Evolutionary conservation across 2,113 vertebrate species (phyloP).

Genomic region (Gadus chalcogrammus): DNA sequence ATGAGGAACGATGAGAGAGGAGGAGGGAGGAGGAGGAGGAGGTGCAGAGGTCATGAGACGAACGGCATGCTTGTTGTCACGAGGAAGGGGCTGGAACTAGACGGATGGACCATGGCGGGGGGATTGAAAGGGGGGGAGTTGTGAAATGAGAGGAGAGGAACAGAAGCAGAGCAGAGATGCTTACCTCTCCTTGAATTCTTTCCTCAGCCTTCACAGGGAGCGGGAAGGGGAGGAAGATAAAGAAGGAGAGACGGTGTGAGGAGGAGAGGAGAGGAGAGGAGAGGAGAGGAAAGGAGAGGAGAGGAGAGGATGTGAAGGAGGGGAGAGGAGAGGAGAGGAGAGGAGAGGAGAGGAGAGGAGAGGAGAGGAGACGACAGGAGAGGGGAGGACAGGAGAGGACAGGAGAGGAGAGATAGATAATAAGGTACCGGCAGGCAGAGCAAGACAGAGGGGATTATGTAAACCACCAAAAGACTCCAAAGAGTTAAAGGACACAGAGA

Average conservation of each 20-base stretch:
- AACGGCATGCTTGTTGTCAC: too few species aligned
- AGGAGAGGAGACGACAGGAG: constrained; percentile 7
- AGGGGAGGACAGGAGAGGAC: constrained; percentile 1
- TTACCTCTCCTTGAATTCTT: constrained; percentile 96
- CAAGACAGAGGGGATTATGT: constrained; percentile 4
- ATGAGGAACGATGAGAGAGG: constrained; percentile 39
- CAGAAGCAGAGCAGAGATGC: constrained; percentile 16
- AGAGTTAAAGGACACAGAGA: constrained; percentile 6
- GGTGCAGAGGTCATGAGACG: too few species aligned
- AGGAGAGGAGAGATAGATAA: constrained; percentile 4
- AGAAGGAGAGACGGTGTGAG: constrained; percentile 26
- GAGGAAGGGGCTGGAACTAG: too few species aligned
- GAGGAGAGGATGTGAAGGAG: constrained; percentile 4
- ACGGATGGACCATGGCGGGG: too few species aligned
- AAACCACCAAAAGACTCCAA: not conserved
- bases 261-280: not conserved
- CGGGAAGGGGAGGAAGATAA: constrained; percentile 61
- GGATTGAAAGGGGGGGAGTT: not conserved
- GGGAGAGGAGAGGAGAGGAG: not conserved
- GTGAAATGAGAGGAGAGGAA: too few species aligned
- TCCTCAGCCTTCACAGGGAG: constrained; percentile 88
- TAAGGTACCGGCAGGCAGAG: constrained; percentile 3
- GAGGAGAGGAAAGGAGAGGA: not conserved
- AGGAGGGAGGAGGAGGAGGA: constrained; percentile 11
- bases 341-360: not conserved